These are phyloP conservation scores for Microctonus aethiopoides DNA, from an alignment of 2,888 invertebrate species.

Conservation along the genomic window DNA sequence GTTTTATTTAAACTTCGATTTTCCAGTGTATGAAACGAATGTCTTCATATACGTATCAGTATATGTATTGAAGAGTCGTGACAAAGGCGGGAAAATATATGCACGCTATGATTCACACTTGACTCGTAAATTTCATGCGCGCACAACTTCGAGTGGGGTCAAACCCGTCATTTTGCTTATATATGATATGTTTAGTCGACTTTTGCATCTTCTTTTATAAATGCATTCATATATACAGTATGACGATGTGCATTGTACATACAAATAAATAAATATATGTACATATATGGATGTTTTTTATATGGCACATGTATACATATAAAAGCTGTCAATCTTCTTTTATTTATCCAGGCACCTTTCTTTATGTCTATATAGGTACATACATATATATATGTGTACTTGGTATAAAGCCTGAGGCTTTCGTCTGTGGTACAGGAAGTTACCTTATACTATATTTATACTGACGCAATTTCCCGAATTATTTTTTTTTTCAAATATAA, in stretches of 20 bases:
- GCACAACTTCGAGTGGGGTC: background rate
- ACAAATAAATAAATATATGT: background rate
- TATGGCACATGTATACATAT: constrained; percentile 11
- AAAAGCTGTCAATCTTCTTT: constrained; percentile 17
- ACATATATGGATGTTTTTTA: background rate
- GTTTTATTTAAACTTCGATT: too few species aligned
- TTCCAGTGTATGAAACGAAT: too few species aligned
- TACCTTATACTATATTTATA: constrained; percentile 6
- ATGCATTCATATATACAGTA: background rate
- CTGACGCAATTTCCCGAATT: background rate
- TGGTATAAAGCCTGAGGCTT: background rate
- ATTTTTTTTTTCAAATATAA: too few species aligned
- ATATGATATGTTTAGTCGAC: constrained; percentile 27
- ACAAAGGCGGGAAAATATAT: background rate
- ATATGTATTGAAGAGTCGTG: background rate
- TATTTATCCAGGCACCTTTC: constrained; percentile 12
- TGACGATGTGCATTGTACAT: background rate
- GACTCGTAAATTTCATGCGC: constrained; percentile 7
- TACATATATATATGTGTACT: background rate
- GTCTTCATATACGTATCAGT: too few species aligned
- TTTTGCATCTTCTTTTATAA: constrained; percentile 27
- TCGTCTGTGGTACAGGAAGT: constrained; percentile 1
- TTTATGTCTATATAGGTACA: constrained; percentile 1
- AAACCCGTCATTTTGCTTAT: background rate
- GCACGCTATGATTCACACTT: constrained; percentile 19